phyloP scores from a whole-genome alignment of 92 coral and sea anemone genomes.

The Palythoa grandis region DNA sequence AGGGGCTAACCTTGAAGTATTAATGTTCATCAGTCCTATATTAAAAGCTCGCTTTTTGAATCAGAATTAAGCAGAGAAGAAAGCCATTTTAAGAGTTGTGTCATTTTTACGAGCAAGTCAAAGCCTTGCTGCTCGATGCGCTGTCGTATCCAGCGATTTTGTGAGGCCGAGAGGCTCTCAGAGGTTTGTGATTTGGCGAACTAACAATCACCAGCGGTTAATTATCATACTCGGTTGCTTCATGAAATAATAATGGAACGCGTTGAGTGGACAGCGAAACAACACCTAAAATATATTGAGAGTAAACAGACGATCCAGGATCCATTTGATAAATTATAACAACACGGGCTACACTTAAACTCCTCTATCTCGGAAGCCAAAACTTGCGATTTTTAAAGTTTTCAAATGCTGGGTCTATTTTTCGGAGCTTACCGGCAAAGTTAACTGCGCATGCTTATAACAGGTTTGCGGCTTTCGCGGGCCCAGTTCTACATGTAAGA shows the following conservation, averaged over 20 bases:
- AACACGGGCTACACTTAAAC: conserved; percentile 22
- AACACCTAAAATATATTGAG: conserved; percentile 85
- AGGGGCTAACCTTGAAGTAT: not conserved
- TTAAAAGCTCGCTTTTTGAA: conserved; percentile 16
- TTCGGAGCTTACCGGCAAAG: not conserved
- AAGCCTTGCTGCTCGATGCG: not conserved
- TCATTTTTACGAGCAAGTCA: not conserved
- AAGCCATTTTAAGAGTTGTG: not conserved
- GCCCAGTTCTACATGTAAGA: conserved; percentile 66
- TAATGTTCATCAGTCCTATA: conserved; percentile 6
- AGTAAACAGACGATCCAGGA: conserved; percentile 76
- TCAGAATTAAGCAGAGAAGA: not conserved
- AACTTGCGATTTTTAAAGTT: conserved; percentile 3
- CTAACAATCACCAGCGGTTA: conserved; percentile 47
- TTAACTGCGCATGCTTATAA: conserved; percentile 78
- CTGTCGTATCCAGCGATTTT: conserved; percentile 1
- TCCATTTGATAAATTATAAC: conserved; percentile 86
- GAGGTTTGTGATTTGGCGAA: conserved; percentile 14
- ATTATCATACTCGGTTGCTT: conserved; percentile 75
- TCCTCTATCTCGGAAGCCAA: not conserved
- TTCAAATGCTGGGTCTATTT: conserved; percentile 24
- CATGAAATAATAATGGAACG: conserved; percentile 80
- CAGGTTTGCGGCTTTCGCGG: conserved; percentile 72
- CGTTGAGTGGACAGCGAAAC: conserved; percentile 73
- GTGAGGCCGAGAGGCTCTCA: not conserved